Conservation (phyloP, 2,797 vertebrate species). For the Notolepis coatsorum region DNA sequence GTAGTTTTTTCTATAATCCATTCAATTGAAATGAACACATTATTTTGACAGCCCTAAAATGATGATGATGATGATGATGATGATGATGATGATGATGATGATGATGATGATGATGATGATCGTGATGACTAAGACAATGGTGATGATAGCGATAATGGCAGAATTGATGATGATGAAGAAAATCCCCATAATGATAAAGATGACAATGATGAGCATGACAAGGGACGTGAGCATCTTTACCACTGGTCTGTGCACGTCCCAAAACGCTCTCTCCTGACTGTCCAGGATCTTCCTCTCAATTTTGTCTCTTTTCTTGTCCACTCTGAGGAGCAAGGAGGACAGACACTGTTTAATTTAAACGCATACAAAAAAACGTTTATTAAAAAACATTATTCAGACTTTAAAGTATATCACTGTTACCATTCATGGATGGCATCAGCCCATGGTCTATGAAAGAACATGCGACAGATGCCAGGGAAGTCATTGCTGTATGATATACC, state of each 20-base stretch:
- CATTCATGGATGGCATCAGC: background rate
- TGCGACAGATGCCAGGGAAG: conserved; percentile 2
- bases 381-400: background rate
- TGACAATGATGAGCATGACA: background rate
- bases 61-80: background rate
- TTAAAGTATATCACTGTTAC: background rate
- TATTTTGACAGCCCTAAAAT: conserved; percentile 4
- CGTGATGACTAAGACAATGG: background rate
- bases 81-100: background rate
- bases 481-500: too few species aligned
- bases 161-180: background rate
- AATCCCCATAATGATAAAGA: background rate
- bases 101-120: background rate
- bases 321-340: conserved; percentile 75
- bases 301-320: conserved; percentile 99
- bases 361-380: too few species aligned
- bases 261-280: conserved; percentile 97
- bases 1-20: too few species aligned
- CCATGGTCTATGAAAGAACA: conserved; percentile 32
- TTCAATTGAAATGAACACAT: too few species aligned
- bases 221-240: conserved; percentile 85
- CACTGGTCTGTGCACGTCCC: conserved; percentile 98
- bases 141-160: too few species aligned
- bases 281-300: conserved; percentile 98
- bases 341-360: too few species aligned